Base-by-base conservation (phyloP, 2,797 vertebrate genomes). In the Chaunax sp. region DNA sequence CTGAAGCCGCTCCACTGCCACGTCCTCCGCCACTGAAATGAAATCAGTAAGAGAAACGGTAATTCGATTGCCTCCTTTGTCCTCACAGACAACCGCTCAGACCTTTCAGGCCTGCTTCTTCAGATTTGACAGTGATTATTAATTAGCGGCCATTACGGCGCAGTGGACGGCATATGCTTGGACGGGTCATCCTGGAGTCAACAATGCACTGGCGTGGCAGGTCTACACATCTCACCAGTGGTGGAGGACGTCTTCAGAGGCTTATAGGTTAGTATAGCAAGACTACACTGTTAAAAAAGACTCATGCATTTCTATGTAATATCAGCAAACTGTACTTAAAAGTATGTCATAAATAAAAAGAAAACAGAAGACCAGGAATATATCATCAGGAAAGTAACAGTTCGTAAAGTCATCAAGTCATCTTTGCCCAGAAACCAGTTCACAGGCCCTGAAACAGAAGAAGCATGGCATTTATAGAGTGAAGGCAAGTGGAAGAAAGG, bases 11-110 rank as follows among this genome's bases (percentile, higher is more conserved):
- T 63, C 64, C 45, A 3, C 64, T 43, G 53, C 76, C 37, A 26
- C 51, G 51, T 79, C 78, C 81, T 84, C 77, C 63, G 19, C 62
- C 75, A 40, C 74, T 64, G 62, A 83, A 87, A 80, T 79, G 59
- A 79, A 81, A 87, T 90, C 85, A 86, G 76, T 53, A 80, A 83
- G 86, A 87, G 76, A 72, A 67, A 65, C 50, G 9, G 67, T 85
- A 81, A 86, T 83, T 83, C n/a, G 18, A 83, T 78, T 78, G 79
- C 40, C 75, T 68, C 73, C 81, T 72, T 83, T 78, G 83, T 84
- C 79, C 87, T 81, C 68, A 0, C 30, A 25, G 45, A 55, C 66
- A 62, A 19, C n/a, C 30, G 62, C 53, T 64, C 63, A 46, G 52
- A 75, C 66, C 74, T 62, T 45, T 67, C 61, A 35, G 68, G n/a